A percentile compares a stretch with the other conserved stretches of the same genome.
These are phyloP conservation scores for Hypanus sabinus DNA, from an alignment of 2,113 vertebrate species.

Conservation along the genomic window DNA sequence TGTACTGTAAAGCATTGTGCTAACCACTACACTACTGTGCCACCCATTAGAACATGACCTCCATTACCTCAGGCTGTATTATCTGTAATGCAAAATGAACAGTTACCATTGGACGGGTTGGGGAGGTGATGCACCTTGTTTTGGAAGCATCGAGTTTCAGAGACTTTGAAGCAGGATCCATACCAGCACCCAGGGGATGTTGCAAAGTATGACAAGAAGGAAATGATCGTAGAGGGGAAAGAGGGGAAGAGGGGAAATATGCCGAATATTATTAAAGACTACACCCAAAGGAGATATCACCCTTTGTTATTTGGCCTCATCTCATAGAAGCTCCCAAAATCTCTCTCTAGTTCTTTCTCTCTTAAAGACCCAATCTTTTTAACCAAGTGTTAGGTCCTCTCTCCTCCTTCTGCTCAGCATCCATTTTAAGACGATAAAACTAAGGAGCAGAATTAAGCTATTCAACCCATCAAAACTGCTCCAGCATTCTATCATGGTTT, in stretches of 20 bases:
- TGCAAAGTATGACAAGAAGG: not conserved
- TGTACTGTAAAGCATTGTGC: too few species aligned
- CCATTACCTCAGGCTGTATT: not conserved
- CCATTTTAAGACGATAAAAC: too few species aligned
- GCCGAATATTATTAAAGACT: not conserved
- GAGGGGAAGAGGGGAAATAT: not conserved
- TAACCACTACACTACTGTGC: too few species aligned
- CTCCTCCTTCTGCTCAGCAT: too few species aligned
- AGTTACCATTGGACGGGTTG: not conserved
- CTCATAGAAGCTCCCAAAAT: not conserved
- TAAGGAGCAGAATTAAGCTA: too few species aligned
- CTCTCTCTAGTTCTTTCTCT: not conserved
- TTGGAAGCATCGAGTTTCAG: not conserved
- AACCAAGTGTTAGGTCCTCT: too few species aligned
- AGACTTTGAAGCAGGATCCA: not conserved
- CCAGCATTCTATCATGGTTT: too few species aligned
- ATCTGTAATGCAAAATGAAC: too few species aligned
- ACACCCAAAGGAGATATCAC: not conserved
- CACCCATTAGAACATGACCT: not conserved
- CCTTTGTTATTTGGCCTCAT: not conserved
- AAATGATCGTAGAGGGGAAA: too few species aligned
- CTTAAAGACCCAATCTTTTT: too few species aligned
- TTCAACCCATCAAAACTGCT: too few species aligned
- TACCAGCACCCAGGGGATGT: not conserved
- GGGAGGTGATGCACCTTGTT: not conserved